phyloP scores from a whole-genome alignment of 2,888 invertebrate species.

The Unio pictorum region DNA sequence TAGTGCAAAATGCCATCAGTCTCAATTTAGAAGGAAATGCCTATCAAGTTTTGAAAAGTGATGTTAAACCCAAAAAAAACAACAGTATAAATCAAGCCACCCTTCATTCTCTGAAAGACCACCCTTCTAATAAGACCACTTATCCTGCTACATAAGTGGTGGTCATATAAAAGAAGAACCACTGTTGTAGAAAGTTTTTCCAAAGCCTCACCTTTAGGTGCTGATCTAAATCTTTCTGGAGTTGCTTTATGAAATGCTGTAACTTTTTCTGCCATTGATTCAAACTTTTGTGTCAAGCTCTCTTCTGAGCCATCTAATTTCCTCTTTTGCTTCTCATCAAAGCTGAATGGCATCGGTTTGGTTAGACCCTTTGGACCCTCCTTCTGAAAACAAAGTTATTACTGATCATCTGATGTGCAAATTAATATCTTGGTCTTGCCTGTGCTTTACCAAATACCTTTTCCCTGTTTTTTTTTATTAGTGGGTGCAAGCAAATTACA shows the following conservation, averaged over 20 bases:
- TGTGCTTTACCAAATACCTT: too few relatives aligned
- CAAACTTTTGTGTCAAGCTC: conserved; percentile 67
- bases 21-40: too few relatives aligned
- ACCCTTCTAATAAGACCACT: too few relatives aligned
- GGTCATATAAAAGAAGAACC: neutral
- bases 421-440: too few relatives aligned
- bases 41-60: too few relatives aligned
- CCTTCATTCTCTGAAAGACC: too few relatives aligned
- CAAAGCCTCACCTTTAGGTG: conserved; percentile 40
- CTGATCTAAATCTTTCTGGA: conserved; percentile 76
- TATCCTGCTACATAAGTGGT: too few relatives aligned
- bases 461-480: too few relatives aligned
- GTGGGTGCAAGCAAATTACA: too few relatives aligned
- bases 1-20: too few relatives aligned
- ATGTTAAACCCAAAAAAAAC: too few relatives aligned
- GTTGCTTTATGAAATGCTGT: conserved; percentile 77
- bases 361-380: conserved; percentile 22
- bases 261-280: conserved; percentile 78
- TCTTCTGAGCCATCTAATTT: conserved; percentile 29
- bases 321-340: conserved; percentile 41
- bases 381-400: conserved; percentile 10
- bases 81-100: too few relatives aligned
- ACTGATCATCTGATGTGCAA: neutral
- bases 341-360: conserved; percentile 64
- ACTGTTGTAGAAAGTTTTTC: neutral